Conservation (phyloP, 2,113 vertebrate genomes). For the Trogon melanurus region DNA sequence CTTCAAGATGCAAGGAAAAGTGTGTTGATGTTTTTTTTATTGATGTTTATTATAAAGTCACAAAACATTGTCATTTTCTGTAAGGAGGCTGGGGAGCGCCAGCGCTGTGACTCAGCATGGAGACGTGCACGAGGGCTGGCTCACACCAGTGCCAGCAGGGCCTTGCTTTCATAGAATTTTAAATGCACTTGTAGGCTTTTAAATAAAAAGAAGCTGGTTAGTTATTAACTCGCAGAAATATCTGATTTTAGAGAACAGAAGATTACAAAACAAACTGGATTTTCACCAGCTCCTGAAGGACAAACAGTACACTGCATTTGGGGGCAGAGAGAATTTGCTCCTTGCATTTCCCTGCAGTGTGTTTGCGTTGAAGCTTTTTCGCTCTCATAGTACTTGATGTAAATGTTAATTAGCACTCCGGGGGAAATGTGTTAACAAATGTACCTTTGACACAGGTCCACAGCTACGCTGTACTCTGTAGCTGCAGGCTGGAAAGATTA, state of each 20-base stretch:
- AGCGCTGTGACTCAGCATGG: neutral
- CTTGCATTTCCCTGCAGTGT: neutral
- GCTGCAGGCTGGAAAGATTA: slow-evolving; percentile 50
- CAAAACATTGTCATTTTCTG: neutral
- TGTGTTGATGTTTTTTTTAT: neutral
- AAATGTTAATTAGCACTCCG: slow-evolving; percentile 68
- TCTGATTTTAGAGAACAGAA: slow-evolving; percentile 62
- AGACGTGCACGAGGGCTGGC: neutral
- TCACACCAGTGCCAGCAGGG: neutral
- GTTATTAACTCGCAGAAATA: slow-evolving; percentile 69
- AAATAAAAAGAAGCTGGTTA: slow-evolving; percentile 61
- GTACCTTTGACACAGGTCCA: slow-evolving; percentile 67
- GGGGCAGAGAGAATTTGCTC: neutral
- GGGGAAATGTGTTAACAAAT: slow-evolving; percentile 68
- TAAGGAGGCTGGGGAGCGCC: accelerated
- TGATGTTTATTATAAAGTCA: neutral
- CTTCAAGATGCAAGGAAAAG: neutral
- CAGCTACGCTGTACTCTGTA: neutral
- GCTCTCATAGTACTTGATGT: neutral
- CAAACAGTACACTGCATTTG: slow-evolving; percentile 31
- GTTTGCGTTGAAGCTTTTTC: slow-evolving; percentile 29
- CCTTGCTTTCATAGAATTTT: slow-evolving; percentile 16
- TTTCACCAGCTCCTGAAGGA: slow-evolving; percentile 56
- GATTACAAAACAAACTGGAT: slow-evolving; percentile 62
- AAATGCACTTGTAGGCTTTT: slow-evolving; percentile 32